Conservation (phyloP, 2,888 invertebrate genomes). For the Gnatocerus cornutus region DNA sequence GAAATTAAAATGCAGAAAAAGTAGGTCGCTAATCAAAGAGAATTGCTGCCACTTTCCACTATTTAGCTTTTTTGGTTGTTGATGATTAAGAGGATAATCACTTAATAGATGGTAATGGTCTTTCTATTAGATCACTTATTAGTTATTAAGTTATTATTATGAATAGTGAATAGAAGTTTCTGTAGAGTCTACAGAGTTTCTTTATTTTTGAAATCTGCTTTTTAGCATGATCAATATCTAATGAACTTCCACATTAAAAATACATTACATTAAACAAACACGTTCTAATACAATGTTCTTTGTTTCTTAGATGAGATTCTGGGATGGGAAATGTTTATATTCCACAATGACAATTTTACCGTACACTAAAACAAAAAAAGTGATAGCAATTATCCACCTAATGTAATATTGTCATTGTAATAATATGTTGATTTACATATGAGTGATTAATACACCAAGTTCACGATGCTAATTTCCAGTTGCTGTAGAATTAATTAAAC, state of each 20-base stretch:
- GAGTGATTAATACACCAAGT: constrained; percentile 6
- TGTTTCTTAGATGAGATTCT: constrained; percentile 2
- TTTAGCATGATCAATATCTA: constrained; percentile 14
- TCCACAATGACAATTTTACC: constrained; percentile 12
- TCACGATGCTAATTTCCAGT: constrained; percentile 10
- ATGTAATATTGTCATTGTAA: neutral
- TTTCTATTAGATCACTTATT: neutral
- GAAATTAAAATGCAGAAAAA: constrained; percentile 24
- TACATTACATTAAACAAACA: constrained; percentile 35
- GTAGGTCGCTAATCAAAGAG: constrained; percentile 21
- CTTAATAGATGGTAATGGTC: constrained; percentile 14
- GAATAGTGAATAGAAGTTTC: neutral
- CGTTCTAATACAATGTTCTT: constrained; percentile 11
- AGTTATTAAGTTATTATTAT: constrained; percentile 3
- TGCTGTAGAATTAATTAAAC: constrained; percentile 11
- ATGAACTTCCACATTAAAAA: constrained; percentile 36
- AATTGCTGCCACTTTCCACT: constrained; percentile 8
- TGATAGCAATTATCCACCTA: neutral
- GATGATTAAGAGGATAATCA: constrained; percentile 11
- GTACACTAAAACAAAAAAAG: constrained; percentile 7
- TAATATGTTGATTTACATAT: constrained; percentile 13
- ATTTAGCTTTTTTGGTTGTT: constrained; percentile 13
- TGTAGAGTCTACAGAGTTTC: too few relatives aligned
- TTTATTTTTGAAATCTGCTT: neutral
- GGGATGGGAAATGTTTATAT: constrained; percentile 26